Evolutionary conservation across 2,113 vertebrate species (phyloP), one percentile per base, ranked within the genome.

Genomic region (Cryptotis parvus): DNA sequence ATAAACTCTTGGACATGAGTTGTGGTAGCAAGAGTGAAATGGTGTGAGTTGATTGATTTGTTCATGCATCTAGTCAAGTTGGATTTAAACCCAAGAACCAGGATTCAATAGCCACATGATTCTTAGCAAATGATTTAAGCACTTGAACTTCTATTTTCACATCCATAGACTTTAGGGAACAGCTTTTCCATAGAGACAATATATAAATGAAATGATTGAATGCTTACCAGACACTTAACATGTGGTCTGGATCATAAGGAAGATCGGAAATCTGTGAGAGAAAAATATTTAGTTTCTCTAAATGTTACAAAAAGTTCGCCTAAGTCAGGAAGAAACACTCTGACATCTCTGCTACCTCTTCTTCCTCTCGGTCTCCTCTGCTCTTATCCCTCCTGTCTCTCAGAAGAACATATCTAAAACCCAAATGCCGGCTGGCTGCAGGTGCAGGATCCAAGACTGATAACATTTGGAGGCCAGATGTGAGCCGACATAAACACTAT

Each of bases 381-480:
- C 37, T 79, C 20, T 87, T 41, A 43, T n/a, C 10, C 4, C 11
- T 35, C 63, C 45, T 92, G 70, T n/a, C 39, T 87, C 41, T 65
- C 14, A 37, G 87, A 93, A 93, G 52, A 80, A 63, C 66, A 77
- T 73, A 52, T 92, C 87, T 90, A 72, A 94, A 84, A 81, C 49
- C 73, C 78, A 90, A 91, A 90, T 92, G 72, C 85, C 93, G 41
- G 69, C 86, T 92, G 61, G 83, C 76, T 77, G 72, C 92, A 95
- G 85, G 93, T 91, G 61, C 75, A 33, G 35, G 37, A 66, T 79
- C 91, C 68, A 77, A 80, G 43, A 86, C 86, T 84, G 92, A 70
- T 84, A 90, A 86, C 91, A 94, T 90, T 92, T 95, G 83, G 92
- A 84, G 63, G 79, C 91, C 95, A 95, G 92, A 94, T 95, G 94